Conservation (phyloP, 2,113 vertebrate species). For the Eublepharis macularius region DNA sequence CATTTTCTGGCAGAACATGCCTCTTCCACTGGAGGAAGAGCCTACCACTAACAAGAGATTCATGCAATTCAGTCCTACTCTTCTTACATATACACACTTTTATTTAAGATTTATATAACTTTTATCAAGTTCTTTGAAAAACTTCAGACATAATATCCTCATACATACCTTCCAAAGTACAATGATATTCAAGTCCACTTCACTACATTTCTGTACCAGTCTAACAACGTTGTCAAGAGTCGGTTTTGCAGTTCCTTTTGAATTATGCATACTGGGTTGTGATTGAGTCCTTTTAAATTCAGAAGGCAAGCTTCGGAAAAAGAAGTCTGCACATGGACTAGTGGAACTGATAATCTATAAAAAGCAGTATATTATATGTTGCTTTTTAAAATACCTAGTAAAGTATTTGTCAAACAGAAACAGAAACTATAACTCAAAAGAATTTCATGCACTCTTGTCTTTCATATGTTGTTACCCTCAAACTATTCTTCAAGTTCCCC, state of each 20-base stretch:
- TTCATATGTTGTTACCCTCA: background rate
- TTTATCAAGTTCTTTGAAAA: background rate
- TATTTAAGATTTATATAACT: background rate
- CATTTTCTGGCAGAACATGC: too few species aligned
- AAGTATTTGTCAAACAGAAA: background rate
- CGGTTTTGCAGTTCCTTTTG: conserved; percentile 64
- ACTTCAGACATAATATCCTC: background rate
- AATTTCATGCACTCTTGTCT: background rate
- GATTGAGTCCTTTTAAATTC: conserved; percentile 70
- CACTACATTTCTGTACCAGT: conserved; percentile 85
- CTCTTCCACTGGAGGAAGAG: too few species aligned
- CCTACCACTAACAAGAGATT: too few species aligned
- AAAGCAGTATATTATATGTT: background rate
- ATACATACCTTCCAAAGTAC: conserved; percentile 92
- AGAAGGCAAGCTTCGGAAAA: conserved; percentile 83
- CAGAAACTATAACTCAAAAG: background rate
- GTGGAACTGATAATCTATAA: conserved; percentile 92
- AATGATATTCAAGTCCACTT: conserved; percentile 90
- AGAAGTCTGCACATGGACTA: conserved; percentile 96
- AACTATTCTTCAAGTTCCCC: background rate
- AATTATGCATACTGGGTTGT: conserved; percentile 22
- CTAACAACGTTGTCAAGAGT: conserved; percentile 66
- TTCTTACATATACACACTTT: too few species aligned
- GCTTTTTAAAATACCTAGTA: background rate
- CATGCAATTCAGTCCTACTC: too few species aligned